These are phyloP conservation scores for Tapera naevia DNA, from an alignment of 2,797 vertebrate genomes.

Conservation along the genomic window DNA sequence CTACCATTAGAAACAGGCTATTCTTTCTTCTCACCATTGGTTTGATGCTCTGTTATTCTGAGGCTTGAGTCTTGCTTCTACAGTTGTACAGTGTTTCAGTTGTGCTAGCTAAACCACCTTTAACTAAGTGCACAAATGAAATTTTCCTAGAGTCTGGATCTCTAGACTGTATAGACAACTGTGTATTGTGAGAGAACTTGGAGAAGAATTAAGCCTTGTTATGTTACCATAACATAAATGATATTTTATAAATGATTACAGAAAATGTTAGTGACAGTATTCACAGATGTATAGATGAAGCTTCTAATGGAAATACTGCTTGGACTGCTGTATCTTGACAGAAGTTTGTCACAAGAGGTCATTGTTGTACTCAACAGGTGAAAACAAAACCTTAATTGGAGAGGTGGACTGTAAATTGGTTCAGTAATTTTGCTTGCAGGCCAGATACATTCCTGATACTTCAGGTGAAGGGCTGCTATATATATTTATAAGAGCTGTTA, in stretches of 20 bases:
- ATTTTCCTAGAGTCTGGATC: not conserved
- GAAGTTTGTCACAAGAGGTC: not conserved
- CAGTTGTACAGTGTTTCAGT: not conserved
- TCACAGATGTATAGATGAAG: not conserved
- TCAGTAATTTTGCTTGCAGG: not conserved
- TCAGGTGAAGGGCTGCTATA: not conserved
- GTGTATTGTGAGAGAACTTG: not conserved
- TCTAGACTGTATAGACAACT: not conserved
- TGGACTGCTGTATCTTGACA: not conserved
- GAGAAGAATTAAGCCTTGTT: not conserved
- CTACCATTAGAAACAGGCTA: not conserved
- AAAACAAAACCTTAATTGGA: not conserved
- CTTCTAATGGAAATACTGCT: not conserved
- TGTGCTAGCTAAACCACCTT: not conserved
- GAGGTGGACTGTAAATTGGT: not conserved
- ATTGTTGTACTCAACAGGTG: not conserved
- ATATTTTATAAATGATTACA: not conserved
- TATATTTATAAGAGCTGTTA: not conserved
- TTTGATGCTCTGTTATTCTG: not conserved
- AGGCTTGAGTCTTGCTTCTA: not conserved
- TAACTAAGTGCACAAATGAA: not conserved
- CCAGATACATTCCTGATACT: not conserved
- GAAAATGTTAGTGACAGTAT: not conserved
- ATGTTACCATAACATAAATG: not conserved
- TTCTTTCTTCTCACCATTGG: not conserved